Base-by-base conservation (phyloP, 92 coral and sea anemone species). In the Actinernus sp. region DNA sequence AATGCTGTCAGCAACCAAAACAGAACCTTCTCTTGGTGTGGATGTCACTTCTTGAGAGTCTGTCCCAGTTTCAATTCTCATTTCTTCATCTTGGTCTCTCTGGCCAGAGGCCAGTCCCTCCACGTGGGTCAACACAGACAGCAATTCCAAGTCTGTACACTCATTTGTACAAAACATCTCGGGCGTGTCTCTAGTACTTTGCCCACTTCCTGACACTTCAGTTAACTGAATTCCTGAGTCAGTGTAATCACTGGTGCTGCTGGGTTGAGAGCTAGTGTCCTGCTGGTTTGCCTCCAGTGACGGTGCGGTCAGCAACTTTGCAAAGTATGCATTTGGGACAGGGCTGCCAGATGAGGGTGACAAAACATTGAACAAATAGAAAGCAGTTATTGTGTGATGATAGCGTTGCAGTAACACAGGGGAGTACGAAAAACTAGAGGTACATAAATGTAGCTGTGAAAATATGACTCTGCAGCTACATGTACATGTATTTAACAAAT, bases 251-350 rank as follows among this genome's bases (percentile, higher is more conserved):
- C n/a, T n/a, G 18, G 21, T 24, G 0, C 19, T 44, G 10, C 31
- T 28, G 13, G 8, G 27, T 7, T 31, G 66, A 14, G 33, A 11
- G 6, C 45, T 40, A 1, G 33, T 14, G n/a, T 45, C 55, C 11
- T 22, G 38, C 1, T 47, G 57, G 13, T 16, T 27, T 0, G 59
- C 1, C 36, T 14, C 16, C 4, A 36, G 3, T 31, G 26, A 2
- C 16, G 59, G 30, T 26, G 24, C 59, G 31, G 37, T 23, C 25
- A 68, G 62, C 34, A 37, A 33, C n/a, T 73, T 73, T 3, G 79
- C 85, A 68, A 93, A 91, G 63, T 84, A 91, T 8, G 98, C 85
- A 67, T 86, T 93, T 46, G 98, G 94, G 12, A 71, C 58, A 21
- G 97, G 91, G 49, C 98, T 93, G 75, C 29, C 51, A 34, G 36